phyloP scores from a whole-genome alignment of 35 echinoderm and acorn worm species.

The Lytechinus pictus region DNA sequence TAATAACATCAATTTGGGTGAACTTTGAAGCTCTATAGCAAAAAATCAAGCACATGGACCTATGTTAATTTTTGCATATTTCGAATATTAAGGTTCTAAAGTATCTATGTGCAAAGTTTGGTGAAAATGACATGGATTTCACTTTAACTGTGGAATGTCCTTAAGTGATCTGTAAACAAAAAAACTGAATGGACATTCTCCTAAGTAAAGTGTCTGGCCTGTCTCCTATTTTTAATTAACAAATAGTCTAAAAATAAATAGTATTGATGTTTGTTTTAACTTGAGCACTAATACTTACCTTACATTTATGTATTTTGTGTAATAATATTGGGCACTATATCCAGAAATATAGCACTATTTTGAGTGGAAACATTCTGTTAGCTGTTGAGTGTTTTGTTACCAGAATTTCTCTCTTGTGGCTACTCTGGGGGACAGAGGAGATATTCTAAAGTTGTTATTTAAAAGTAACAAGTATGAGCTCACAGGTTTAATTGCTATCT shows the following conservation, averaged over 20 bases:
- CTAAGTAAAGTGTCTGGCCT: not conserved
- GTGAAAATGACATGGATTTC: too few species aligned
- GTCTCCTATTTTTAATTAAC: not conserved
- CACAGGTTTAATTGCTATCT: conserved; percentile 3
- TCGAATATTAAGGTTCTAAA: too few species aligned
- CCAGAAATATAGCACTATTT: not conserved
- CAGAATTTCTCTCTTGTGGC: not conserved
- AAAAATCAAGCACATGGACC: too few species aligned
- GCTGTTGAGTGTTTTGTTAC: not conserved
- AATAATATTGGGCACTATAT: not conserved
- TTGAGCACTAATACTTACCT: not conserved
- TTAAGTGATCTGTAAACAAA: not conserved
- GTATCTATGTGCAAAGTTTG: too few species aligned
- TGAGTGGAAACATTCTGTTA: not conserved
- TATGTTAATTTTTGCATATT: too few species aligned
- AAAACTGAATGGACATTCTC: not conserved
- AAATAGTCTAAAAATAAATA: not conserved
- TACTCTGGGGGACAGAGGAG: not conserved
- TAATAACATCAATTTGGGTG: too few species aligned
- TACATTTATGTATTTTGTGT: not conserved
- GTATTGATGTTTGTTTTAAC: too few species aligned
- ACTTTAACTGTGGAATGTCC: too few species aligned
- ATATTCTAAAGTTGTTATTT: conserved; percentile 6
- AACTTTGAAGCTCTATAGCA: too few species aligned
- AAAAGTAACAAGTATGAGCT: conserved; percentile 10